These are phyloP conservation scores for Raja brachyura DNA, from an alignment of 2,113 vertebrate genomes.

Conservation along the genomic window DNA sequence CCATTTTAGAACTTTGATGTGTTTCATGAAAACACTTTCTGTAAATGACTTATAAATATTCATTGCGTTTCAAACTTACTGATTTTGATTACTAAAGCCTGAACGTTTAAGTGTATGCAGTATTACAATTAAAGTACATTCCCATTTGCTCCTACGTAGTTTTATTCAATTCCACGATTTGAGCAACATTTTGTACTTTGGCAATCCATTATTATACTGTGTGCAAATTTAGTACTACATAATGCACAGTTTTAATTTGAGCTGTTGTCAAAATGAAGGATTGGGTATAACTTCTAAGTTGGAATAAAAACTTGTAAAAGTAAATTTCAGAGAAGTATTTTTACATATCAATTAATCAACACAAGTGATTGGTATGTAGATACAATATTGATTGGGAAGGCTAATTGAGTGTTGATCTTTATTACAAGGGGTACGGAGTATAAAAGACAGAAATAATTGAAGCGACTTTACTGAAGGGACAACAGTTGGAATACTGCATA, in stretches of 20 bases:
- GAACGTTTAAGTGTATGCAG: background rate
- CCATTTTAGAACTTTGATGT: background rate
- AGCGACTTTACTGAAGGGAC: no score
- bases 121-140: background rate
- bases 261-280: background rate
- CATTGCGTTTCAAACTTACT: background rate
- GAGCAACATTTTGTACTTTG: slow-evolving; percentile 5
- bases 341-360: background rate
- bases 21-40: background rate
- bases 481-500: no score
- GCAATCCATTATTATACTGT: background rate
- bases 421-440: no score
- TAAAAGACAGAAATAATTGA: no score
- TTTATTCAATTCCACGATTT: slow-evolving; percentile 1
- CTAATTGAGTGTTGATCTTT: no score
- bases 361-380: no score
- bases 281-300: background rate
- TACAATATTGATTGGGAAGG: no score
- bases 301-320: background rate
- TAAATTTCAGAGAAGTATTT: background rate
- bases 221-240: background rate
- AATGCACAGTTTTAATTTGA: slow-evolving; percentile 8
- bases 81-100: background rate
- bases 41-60: slow-evolving; percentile 27
- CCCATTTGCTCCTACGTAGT: background rate